phyloP scores from a whole-genome alignment of 2,888 invertebrate species.

The Tipula lateralis region DNA sequence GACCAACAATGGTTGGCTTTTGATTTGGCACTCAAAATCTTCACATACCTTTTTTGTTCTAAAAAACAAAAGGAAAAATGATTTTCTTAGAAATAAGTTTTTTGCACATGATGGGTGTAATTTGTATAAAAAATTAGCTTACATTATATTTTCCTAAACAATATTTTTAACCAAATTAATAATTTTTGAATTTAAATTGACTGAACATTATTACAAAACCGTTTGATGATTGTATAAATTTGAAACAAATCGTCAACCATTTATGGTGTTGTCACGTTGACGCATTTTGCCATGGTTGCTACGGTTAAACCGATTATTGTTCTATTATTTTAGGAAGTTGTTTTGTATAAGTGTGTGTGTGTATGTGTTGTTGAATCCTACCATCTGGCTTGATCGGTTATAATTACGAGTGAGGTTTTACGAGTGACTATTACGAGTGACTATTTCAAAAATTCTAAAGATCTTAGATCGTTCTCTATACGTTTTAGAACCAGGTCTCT shows the following conservation, averaged over 20 bases:
- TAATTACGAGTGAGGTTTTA: no score
- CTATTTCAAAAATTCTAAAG: no score
- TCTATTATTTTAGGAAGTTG: no score
- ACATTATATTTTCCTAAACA: neutral
- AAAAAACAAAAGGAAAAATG: neutral
- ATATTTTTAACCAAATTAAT: neutral
- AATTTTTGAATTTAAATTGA: neutral
- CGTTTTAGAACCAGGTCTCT: no score
- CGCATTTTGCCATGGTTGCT: neutral
- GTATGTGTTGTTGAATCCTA: no score
- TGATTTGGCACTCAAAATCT: neutral
- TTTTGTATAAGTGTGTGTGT: no score
- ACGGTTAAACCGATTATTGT: neutral
- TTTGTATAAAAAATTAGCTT: neutral
- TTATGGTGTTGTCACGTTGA: neutral
- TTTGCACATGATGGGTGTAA: no score
- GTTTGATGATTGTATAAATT: neutral
- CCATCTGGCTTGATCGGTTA: no score
- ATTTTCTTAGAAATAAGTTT: neutral
- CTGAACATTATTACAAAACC: neutral
- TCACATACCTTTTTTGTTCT: neutral
- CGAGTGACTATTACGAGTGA: no score
- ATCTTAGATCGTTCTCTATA: no score
- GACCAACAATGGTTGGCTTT: no score
- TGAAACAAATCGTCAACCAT: neutral